Evolutionary conservation across 2,888 invertebrate genomes (phyloP).

Genomic region (Gnatocerus cornutus): DNA sequence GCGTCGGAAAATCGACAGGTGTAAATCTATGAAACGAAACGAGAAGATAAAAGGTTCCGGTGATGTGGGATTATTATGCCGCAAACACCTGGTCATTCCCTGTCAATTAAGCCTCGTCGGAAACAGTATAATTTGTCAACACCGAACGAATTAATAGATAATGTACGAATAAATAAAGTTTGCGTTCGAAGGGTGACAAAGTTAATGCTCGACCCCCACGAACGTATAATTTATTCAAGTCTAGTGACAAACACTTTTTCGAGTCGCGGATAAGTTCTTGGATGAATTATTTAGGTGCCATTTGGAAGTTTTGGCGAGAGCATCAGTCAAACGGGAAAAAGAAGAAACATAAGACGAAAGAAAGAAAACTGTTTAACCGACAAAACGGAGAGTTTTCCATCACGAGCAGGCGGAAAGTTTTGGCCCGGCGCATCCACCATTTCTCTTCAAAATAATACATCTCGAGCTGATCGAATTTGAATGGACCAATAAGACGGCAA

Average conservation of each 20-base stretch:
- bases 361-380: no score
- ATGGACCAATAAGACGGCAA: no score
- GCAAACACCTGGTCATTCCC: constrained; percentile 48
- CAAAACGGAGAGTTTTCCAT: no score
- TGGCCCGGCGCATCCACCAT: no score
- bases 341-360: no score
- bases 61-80: constrained; percentile 44
- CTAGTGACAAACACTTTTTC: constrained; percentile 34
- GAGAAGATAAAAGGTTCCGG: constrained; percentile 36
- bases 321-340: constrained; percentile 16
- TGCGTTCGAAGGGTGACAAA: constrained; percentile 12
- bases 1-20: constrained; percentile 41
- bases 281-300: constrained; percentile 35
- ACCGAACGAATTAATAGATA: constrained; percentile 34
- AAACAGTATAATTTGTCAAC: constrained; percentile 45
- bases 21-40: constrained; percentile 38
- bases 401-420: no score
- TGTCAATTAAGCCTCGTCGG: constrained; percentile 37
- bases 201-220: constrained; percentile 18
- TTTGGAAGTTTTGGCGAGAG: constrained; percentile 30
- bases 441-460: no score
- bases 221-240: constrained; percentile 35
- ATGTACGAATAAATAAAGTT: constrained; percentile 30
- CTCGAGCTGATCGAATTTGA: no score
- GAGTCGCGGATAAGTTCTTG: constrained; percentile 18